These are phyloP conservation scores for Sebastes miniatus DNA, from an alignment of 2,797 vertebrate genomes.

Conservation along the genomic window DNA sequence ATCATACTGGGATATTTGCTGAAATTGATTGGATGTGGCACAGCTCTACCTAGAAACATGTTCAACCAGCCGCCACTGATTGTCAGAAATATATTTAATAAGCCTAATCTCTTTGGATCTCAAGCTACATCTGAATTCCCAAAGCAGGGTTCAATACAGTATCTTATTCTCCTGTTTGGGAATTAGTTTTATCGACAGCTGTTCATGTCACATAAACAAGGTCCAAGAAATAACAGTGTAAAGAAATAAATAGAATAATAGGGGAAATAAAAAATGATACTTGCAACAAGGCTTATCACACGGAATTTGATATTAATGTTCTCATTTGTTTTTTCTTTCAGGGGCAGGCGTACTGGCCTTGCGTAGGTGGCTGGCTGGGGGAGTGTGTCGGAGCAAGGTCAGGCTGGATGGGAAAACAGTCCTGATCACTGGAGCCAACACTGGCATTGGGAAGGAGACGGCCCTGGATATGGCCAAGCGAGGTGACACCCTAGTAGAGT, in stretches of 20 bases:
- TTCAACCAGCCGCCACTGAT: too few relatives aligned
- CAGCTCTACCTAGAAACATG: too few relatives aligned
- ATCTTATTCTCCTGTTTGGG: neutral
- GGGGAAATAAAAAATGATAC: neutral
- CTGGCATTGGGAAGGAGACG: constrained; percentile 82
- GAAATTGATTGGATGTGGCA: too few relatives aligned
- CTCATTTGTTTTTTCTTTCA: constrained; percentile 7
- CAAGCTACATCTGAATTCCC: neutral
- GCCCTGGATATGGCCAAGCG: constrained; percentile 79
- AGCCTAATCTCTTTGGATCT: neutral
- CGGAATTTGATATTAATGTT: neutral
- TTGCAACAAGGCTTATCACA: neutral
- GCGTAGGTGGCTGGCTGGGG: constrained; percentile 75
- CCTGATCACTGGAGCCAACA: constrained; percentile 81
- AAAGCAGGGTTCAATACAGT: neutral
- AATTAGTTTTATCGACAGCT: neutral
- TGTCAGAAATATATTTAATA: neutral
- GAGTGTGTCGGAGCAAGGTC: constrained; percentile 73
- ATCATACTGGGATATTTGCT: accelerated
- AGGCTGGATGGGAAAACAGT: constrained; percentile 81
- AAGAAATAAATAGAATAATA: neutral
- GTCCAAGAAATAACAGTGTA: neutral
- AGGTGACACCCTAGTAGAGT: constrained; percentile 52
- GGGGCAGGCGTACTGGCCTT: constrained; percentile 68
- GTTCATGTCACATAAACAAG: neutral